Conservation (phyloP, 2,113 vertebrate species). For the Eulemur macaco region DNA sequence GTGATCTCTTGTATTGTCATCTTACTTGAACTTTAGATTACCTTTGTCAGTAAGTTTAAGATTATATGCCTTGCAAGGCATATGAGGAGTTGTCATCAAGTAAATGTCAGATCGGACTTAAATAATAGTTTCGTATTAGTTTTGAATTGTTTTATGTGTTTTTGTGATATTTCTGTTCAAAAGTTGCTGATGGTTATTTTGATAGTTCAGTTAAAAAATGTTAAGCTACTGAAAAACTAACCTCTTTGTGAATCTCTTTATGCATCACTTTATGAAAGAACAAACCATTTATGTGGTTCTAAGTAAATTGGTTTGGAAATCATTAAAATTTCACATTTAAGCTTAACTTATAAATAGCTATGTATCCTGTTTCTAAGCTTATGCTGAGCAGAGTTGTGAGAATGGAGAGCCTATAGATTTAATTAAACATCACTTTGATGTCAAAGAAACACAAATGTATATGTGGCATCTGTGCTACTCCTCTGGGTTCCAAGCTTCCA, state of each 20-base stretch:
- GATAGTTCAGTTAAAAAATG: neutral
- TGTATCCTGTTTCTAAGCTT: neutral
- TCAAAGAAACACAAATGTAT: neutral
- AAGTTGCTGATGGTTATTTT: neutral
- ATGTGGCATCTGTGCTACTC: neutral
- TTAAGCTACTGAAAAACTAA: neutral
- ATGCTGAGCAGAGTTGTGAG: neutral
- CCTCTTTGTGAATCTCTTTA: neutral
- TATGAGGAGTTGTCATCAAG: neutral
- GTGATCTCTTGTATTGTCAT: neutral
- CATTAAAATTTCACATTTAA: neutral
- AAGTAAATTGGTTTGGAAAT: neutral
- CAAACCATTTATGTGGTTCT: neutral
- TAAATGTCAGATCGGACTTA: neutral
- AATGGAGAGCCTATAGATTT: neutral
- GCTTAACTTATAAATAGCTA: neutral
- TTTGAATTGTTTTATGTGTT: neutral
- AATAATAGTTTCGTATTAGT: neutral
- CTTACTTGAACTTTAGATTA: neutral
- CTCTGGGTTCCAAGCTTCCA: neutral
- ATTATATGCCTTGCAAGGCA: neutral
- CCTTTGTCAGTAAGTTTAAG: neutral
- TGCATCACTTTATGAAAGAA: neutral
- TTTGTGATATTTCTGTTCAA: neutral
- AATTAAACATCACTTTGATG: constrained; percentile 3